A percentile compares a stretch with the other conserved stretches of the same genome.
Conservation (phyloP, 2,888 invertebrate species). For the Gonocerus acuteangulatus region DNA sequence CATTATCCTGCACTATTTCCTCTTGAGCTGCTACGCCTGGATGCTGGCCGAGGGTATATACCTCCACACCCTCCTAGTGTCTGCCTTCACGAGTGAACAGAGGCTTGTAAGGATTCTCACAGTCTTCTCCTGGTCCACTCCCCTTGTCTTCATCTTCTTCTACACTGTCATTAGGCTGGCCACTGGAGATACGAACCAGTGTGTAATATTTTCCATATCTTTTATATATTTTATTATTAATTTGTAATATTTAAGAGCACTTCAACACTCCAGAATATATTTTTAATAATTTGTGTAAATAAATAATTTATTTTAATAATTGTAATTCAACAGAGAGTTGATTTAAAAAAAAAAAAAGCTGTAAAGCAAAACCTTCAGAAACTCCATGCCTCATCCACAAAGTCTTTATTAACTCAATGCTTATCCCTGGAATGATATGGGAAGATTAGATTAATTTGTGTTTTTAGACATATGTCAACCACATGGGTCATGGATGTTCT, state of each 20-base stretch:
- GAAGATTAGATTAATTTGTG: no score
- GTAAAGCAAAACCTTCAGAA: no score
- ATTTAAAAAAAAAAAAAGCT: no score
- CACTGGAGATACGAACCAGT: conserved; percentile 51
- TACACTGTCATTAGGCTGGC: conserved; percentile 55
- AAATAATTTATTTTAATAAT: no score
- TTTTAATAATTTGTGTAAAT: no score
- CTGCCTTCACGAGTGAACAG: conserved; percentile 83
- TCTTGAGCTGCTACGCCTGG: conserved; percentile 91
- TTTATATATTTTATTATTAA: not conserved
- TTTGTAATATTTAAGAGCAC: not conserved
- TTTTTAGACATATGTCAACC: no score
- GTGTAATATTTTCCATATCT: conserved; percentile 43
- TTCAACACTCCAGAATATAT: no score
- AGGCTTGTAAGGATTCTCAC: conserved; percentile 75
- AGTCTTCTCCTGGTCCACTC: conserved; percentile 76
- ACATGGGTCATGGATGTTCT: no score
- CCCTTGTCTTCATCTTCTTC: conserved; percentile 57
- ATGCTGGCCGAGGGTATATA: conserved; percentile 94
- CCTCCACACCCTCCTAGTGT: conserved; percentile 84
- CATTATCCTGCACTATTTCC: conserved; percentile 75
- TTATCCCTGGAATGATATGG: no score
- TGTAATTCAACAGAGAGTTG: no score
- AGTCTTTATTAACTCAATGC: no score
- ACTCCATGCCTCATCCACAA: no score